Percentiles rank a stretch among this genome's conserved stretches.
These are phyloP conservation scores for Syrphus vitripennis DNA, from an alignment of 2,888 invertebrate species.

Conservation along the genomic window DNA sequence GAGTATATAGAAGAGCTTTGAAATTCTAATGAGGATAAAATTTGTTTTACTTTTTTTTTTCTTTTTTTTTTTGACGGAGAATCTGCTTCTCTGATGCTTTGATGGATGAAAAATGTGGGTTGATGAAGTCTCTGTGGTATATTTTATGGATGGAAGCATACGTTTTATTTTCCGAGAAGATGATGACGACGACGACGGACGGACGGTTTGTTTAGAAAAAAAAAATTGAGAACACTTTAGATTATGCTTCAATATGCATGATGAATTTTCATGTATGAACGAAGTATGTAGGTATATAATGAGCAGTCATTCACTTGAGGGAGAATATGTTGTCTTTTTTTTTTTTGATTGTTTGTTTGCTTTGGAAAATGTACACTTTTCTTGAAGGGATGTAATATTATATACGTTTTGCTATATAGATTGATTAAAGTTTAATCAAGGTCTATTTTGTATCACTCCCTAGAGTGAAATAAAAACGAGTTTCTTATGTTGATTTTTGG, in stretches of 20 bases:
- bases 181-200: no score
- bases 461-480: background rate
- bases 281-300: background rate
- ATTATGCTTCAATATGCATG: constrained; percentile 10
- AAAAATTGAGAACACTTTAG: constrained; percentile 17
- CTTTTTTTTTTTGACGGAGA: background rate
- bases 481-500: background rate
- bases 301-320: constrained; percentile 16
- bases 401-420: background rate
- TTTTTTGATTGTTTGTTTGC: background rate
- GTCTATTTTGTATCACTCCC: background rate
- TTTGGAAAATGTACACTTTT: background rate
- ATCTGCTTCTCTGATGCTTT: constrained; percentile 1
- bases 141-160: background rate
- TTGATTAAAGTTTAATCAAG: constrained; percentile 3
- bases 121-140: constrained; percentile 4
- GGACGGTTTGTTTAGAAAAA: constrained; percentile 3
- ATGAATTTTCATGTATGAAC: constrained; percentile 1
- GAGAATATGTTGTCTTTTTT: background rate
- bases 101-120: constrained; percentile 20
- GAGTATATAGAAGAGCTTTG: background rate
- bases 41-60: constrained; percentile 2
- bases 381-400: background rate
- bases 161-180: background rate
- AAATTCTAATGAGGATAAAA: constrained; percentile 19